phyloP scores from a whole-genome alignment of 2,113 vertebrate genomes.

The Hippocampus guttulatus region DNA sequence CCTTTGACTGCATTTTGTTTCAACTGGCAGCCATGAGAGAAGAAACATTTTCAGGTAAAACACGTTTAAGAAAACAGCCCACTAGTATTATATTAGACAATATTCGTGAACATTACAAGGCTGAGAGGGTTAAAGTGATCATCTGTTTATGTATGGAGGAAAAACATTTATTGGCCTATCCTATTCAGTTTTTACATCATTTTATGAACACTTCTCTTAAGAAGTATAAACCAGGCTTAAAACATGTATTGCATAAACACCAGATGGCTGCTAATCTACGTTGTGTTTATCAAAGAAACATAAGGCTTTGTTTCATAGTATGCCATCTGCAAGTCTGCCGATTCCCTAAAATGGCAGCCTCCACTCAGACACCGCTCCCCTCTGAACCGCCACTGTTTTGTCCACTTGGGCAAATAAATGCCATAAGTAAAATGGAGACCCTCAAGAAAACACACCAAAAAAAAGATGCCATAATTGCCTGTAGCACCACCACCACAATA shows the following conservation, averaged over 20 bases:
- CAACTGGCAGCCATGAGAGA: neutral
- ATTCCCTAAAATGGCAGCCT: neutral
- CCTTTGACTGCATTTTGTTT: neutral
- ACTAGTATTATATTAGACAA: neutral
- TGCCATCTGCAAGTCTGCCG: neutral
- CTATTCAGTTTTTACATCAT: neutral
- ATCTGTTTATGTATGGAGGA: neutral
- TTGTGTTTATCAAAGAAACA: constrained; percentile 9
- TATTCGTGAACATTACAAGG: neutral
- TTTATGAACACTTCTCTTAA: neutral
- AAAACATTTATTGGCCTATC: neutral
- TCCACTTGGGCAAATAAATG: neutral
- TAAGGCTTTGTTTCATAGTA: neutral
- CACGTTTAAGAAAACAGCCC: neutral
- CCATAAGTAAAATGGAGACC: neutral
- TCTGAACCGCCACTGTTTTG: neutral
- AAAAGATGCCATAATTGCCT: neutral
- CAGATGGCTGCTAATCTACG: constrained; percentile 2
- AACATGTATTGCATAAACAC: neutral
- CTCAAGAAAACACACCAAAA: neutral
- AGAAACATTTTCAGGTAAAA: neutral
- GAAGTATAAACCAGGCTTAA: constrained; percentile 4
- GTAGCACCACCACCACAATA: neutral
- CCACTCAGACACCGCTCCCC: neutral
- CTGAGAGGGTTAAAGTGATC: neutral